Conservation (phyloP, 2,888 invertebrate genomes). For the Rhopalosiphum nymphaeae region DNA sequence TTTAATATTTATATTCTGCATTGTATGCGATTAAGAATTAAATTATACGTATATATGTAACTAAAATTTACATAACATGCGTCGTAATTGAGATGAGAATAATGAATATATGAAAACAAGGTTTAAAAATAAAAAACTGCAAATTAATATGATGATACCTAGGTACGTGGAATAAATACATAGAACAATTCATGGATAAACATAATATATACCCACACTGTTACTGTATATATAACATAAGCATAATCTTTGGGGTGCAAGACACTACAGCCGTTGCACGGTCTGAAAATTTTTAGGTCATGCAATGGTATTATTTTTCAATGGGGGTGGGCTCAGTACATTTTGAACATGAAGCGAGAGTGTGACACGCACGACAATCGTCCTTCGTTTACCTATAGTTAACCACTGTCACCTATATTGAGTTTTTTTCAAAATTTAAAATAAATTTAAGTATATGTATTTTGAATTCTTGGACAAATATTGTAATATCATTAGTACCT, state of each 20-base stretch:
- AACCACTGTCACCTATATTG: neutral
- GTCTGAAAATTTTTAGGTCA: neutral
- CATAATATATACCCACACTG: neutral
- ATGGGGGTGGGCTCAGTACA: neutral
- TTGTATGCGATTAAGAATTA: neutral
- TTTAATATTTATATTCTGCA: neutral
- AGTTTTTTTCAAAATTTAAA: neutral
- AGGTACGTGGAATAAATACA: neutral
- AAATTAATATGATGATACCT: neutral
- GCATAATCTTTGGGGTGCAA: neutral
- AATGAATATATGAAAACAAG: neutral
- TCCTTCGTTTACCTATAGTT: neutral
- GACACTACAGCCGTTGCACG: neutral
- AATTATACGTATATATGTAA: neutral
- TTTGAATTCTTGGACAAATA: neutral
- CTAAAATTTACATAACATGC: neutral
- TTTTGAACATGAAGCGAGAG: neutral
- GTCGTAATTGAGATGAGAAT: neutral
- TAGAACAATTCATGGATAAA: neutral
- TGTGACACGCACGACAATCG: neutral
- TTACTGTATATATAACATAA: neutral
- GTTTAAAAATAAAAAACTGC: neutral
- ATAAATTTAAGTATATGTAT: neutral
- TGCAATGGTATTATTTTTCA: neutral
- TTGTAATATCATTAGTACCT: neutral